Evolutionary conservation across 2,797 vertebrate genomes (phyloP).

Genomic region (Falco naumanni): DNA sequence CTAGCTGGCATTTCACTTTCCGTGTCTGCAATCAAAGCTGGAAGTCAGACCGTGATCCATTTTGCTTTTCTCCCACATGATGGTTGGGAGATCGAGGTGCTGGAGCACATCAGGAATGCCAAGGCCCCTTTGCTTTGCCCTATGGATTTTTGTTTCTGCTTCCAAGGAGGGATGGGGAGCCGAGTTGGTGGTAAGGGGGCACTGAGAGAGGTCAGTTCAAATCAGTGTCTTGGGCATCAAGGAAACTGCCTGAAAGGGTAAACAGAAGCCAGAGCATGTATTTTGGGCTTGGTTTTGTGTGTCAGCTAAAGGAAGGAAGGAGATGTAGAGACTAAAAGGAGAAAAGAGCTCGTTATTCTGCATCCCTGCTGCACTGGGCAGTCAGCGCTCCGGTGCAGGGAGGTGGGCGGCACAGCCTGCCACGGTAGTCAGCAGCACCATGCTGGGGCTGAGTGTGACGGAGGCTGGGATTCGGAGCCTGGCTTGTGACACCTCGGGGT

Average conservation of each 20-base stretch:
- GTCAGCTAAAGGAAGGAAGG: slow-evolving; percentile 11
- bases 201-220: background rate
- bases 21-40: background rate
- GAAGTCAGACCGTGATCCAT: background rate
- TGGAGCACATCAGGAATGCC: background rate
- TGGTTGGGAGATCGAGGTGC: background rate
- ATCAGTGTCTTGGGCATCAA: background rate
- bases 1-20: background rate
- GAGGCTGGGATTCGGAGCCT: background rate
- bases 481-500: background rate
- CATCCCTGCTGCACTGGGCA: background rate
- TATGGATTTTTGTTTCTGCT: background rate
- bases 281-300: background rate
- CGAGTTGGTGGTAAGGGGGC: background rate
- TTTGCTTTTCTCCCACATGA: background rate
- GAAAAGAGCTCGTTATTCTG: background rate
- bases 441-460: accelerated
- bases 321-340: background rate
- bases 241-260: slow-evolving; percentile 5
- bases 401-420: background rate
- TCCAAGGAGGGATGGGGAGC: background rate
- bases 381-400: background rate
- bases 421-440: background rate
- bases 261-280: background rate
- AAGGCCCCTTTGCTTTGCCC: background rate